phyloP scores from a whole-genome alignment of 2,797 vertebrate species.

The Threskiornis aethiopicus region DNA sequence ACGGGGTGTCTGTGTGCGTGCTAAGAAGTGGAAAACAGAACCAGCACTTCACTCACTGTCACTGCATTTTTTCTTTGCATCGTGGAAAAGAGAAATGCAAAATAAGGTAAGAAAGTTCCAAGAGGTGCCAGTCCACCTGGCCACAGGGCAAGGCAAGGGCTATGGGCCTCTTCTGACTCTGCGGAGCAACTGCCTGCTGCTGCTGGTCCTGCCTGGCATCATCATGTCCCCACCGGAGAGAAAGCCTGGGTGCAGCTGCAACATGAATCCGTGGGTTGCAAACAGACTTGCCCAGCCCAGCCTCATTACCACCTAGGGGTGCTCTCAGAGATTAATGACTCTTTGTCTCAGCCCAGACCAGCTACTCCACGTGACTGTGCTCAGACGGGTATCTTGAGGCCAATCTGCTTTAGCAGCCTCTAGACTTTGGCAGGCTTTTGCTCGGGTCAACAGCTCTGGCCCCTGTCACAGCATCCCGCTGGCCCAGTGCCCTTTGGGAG shows the following conservation, averaged over 20 bases:
- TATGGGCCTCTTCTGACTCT: neutral
- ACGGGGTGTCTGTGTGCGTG: fast-evolving
- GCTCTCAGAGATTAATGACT: neutral
- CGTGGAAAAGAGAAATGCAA: neutral
- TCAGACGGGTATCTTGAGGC: neutral
- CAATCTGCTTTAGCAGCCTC: neutral
- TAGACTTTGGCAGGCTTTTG: neutral
- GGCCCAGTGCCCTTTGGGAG: neutral
- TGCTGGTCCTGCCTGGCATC: neutral
- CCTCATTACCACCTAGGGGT: neutral
- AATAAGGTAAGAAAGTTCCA: neutral
- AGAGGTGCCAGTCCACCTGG: neutral
- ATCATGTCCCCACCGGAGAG: neutral
- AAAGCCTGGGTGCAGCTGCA: neutral
- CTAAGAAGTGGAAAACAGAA: neutral
- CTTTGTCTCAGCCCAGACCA: neutral
- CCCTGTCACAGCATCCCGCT: neutral
- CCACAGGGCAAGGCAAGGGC: neutral
- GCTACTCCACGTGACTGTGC: neutral
- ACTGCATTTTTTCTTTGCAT: neutral
- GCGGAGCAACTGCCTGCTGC: neutral
- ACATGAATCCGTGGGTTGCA: neutral
- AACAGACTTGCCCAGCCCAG: neutral
- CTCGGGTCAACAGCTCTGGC: neutral
- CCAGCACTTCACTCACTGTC: fast-evolving